phyloP scores from a whole-genome alignment of 2,113 vertebrate species.

The Todiramphus chloris region DNA sequence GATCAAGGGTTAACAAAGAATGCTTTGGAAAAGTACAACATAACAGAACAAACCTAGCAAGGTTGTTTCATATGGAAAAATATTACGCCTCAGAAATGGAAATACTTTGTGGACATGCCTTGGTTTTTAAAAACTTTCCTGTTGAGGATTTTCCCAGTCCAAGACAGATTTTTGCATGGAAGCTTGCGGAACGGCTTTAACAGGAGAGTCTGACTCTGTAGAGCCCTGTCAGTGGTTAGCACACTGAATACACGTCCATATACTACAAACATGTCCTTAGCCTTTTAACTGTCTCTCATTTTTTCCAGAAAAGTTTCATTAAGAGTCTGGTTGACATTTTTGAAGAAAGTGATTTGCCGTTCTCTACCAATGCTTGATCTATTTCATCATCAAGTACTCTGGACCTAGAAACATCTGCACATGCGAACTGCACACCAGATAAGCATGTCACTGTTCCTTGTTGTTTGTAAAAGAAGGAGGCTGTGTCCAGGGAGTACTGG shows the following conservation, averaged over 20 bases:
- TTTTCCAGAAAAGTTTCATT: background rate
- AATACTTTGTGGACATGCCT: background rate
- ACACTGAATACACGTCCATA: background rate
- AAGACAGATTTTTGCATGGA: background rate
- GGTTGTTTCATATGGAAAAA: background rate
- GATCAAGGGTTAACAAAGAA: background rate
- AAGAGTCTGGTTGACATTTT: background rate
- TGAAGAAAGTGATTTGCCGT: background rate
- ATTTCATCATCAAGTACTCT: background rate
- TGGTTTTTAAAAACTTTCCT: background rate
- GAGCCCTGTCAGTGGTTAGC: background rate
- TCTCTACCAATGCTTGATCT: background rate
- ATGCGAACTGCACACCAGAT: background rate
- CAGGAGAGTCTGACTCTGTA: background rate
- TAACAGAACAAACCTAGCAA: background rate
- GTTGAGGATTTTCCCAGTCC: background rate
- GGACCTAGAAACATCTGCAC: background rate
- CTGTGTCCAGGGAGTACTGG: rapidly evolving
- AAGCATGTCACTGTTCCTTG: background rate
- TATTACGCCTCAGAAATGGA: background rate
- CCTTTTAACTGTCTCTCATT: background rate
- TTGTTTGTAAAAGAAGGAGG: background rate
- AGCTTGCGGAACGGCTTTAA: background rate
- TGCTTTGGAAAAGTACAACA: background rate
- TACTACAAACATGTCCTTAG: background rate